These are phyloP conservation scores for Heliconius melpomene DNA, from an alignment of 1,140 invertebrate genomes.

Conservation along the genomic window DNA sequence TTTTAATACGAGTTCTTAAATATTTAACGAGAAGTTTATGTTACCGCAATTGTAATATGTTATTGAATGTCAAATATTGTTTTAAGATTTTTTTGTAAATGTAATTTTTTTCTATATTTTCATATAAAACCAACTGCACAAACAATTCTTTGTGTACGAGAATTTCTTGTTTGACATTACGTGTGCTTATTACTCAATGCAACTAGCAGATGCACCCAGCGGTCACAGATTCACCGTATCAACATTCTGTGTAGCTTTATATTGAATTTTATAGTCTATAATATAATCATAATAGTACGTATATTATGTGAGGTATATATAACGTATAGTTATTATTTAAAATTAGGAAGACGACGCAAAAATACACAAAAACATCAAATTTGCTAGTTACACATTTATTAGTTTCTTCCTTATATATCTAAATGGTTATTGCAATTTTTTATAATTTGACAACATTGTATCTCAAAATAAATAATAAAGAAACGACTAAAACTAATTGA, in stretches of 20 bases:
- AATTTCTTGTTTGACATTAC: background rate
- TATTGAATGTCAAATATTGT: background rate
- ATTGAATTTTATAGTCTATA: background rate
- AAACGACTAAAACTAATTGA: conserved; percentile 3
- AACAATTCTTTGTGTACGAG: background rate
- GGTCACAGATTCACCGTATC: background rate
- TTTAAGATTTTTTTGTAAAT: background rate
- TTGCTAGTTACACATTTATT: background rate
- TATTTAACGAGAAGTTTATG: background rate
- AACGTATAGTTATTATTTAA: background rate
- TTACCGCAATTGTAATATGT: background rate
- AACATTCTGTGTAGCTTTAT: background rate
- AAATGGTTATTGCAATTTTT: background rate
- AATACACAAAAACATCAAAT: background rate
- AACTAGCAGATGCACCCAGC: conserved; percentile 2
- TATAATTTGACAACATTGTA: background rate
- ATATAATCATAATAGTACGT: background rate
- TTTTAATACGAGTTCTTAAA: background rate
- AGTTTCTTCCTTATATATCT: background rate
- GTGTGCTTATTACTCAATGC: background rate
- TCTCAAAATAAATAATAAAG: background rate
- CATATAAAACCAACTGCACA: conserved; percentile 17
- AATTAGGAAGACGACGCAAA: background rate
- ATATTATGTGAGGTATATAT: background rate
- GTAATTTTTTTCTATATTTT: background rate